Conservation (phyloP, 2,797 vertebrate genomes). For the Neosalanx taihuensis region DNA sequence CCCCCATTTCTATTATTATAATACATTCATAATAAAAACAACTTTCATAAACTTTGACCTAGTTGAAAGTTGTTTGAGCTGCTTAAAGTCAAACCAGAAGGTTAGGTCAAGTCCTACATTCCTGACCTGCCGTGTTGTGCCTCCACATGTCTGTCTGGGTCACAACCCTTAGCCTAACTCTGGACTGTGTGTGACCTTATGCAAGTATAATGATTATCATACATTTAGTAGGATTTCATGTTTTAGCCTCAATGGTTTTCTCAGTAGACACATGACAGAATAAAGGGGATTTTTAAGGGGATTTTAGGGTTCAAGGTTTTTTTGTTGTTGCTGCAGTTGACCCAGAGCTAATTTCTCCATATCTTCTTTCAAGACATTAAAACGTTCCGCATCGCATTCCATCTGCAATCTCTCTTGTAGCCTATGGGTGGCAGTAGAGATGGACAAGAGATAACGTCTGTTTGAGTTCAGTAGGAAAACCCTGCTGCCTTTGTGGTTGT, state of each 20-base stretch:
- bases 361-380: not conserved
- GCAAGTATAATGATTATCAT: not conserved
- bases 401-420: not conserved
- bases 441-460: not conserved
- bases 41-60: slow-evolving; percentile 48
- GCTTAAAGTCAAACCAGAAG: slow-evolving; percentile 51
- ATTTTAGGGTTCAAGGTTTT: not conserved
- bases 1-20: no score
- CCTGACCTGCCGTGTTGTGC: slow-evolving; percentile 39
- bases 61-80: slow-evolving; percentile 36
- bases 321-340: not conserved
- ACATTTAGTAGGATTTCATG: not conserved
- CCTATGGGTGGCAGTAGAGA: slow-evolving; percentile 8
- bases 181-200: not conserved
- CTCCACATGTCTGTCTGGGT: slow-evolving; percentile 22
- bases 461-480: not conserved
- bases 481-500: not conserved
- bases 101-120: slow-evolving; percentile 52
- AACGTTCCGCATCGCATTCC: not conserved
- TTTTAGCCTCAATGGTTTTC: no score
- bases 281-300: not conserved
- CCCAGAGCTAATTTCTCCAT: not conserved
- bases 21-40: no score
- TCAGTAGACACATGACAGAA: no score
- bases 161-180: slow-evolving; percentile 12